Conservation (phyloP, 2,888 invertebrate genomes). For the Hetaerina titia region DNA sequence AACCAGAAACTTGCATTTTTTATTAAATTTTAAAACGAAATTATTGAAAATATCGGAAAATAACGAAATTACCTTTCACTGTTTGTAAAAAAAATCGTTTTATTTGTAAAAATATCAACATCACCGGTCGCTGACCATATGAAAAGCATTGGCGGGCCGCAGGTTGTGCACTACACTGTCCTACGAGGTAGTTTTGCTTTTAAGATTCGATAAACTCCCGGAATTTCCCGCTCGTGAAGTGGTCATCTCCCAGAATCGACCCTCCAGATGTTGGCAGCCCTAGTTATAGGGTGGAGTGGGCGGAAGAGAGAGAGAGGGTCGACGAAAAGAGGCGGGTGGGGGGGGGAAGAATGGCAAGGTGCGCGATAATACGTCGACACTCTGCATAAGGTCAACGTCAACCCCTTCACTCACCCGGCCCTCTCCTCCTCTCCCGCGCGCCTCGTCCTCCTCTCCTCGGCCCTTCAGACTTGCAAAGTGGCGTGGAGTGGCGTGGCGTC, state of each 20-base stretch:
- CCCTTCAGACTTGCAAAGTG: conserved; percentile 8
- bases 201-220: no score
- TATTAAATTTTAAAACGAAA: no score
- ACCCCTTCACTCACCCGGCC: neutral
- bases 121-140: no score
- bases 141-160: no score
- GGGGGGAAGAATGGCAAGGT: neutral
- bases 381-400: conserved; percentile 38
- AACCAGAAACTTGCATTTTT: no score
- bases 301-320: neutral
- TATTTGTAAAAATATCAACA: no score
- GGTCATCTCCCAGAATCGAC: neutral
- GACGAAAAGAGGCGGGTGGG: no score
- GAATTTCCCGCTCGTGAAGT: neutral
- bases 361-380: conserved; percentile 28
- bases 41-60: no score
- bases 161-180: no score
- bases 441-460: neutral
- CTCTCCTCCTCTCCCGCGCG: neutral
- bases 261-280: neutral
- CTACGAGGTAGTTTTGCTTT: no score
- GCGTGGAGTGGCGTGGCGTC: neutral
- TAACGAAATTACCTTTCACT: no score
- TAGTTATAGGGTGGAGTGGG: neutral
- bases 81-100: no score